Conservation (phyloP, 2,797 vertebrate species). For the Eulemur coronatus region DNA sequence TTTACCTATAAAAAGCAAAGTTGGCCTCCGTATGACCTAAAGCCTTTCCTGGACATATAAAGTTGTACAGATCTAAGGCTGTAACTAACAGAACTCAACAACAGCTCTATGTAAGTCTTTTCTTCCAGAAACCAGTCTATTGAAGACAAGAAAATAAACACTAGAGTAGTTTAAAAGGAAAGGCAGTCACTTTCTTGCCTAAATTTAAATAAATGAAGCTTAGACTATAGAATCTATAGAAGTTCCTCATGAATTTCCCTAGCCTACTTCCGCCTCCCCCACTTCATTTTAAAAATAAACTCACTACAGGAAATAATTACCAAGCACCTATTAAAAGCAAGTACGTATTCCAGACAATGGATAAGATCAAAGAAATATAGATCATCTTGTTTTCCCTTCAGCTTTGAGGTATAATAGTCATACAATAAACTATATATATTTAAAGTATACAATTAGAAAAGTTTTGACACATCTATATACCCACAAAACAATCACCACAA, state of each 20-base stretch:
- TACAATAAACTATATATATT: neutral
- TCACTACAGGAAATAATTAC: neutral
- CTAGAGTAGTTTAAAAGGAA: neutral
- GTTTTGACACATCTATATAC: neutral
- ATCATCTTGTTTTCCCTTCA: neutral
- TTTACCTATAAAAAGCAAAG: neutral
- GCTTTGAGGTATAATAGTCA: neutral
- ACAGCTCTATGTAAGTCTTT: neutral
- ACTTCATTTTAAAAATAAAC: neutral
- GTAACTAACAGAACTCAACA: neutral
- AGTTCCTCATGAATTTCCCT: neutral
- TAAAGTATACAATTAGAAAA: neutral
- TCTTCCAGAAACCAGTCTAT: neutral
- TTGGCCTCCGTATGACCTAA: neutral
- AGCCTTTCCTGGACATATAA: neutral
- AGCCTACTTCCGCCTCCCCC: neutral
- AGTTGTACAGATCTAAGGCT: neutral
- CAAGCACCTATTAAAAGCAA: neutral
- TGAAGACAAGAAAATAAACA: slow-evolving; percentile 32
- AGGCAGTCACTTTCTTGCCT: neutral
- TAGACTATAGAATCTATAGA: neutral
- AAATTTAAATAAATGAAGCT: neutral
- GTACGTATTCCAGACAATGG: neutral
- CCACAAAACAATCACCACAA: neutral
- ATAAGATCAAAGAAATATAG: neutral